Conservation (phyloP, 2,888 invertebrate species). For the Nymphalis polychloros region DNA sequence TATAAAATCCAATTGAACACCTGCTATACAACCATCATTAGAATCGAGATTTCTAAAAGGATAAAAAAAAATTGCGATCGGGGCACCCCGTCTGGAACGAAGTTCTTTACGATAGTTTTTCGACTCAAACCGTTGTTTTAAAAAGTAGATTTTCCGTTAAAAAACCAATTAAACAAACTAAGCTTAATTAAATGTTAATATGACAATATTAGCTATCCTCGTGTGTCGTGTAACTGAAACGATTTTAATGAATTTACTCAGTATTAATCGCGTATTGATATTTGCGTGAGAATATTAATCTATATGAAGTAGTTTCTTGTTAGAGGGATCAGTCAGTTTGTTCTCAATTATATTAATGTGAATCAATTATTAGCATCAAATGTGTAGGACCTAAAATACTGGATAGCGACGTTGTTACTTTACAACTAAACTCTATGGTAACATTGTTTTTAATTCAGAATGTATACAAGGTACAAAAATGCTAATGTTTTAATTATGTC, state of each 20-base stretch:
- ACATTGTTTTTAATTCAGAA: no score
- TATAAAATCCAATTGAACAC: no score
- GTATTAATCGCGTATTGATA: conserved; percentile 18
- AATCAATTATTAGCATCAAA: conserved; percentile 22
- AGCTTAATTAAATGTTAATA: conserved; percentile 19
- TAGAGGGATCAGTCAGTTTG: conserved; percentile 26
- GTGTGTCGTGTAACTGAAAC: conserved; percentile 10
- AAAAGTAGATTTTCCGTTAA: no score
- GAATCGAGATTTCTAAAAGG: no score
- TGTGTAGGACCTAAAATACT: not conserved
- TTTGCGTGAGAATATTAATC: conserved; percentile 8
- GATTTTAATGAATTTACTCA: conserved; percentile 16
- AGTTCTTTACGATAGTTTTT: no score
- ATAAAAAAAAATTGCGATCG: no score
- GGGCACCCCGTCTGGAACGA: no score
- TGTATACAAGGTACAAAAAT: no score
- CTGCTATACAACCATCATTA: no score
- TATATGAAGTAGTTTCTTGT: conserved; percentile 12
- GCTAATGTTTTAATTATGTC: no score
- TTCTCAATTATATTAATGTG: conserved; percentile 22
- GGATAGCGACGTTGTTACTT: not conserved
- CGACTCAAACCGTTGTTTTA: no score
- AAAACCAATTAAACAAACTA: conserved; percentile 20
- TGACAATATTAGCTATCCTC: conserved; percentile 27
- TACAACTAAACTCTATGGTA: not conserved